These are phyloP conservation scores for Notothenia coriiceps DNA, from an alignment of 2,113 vertebrate species.

Conservation along the genomic window DNA sequence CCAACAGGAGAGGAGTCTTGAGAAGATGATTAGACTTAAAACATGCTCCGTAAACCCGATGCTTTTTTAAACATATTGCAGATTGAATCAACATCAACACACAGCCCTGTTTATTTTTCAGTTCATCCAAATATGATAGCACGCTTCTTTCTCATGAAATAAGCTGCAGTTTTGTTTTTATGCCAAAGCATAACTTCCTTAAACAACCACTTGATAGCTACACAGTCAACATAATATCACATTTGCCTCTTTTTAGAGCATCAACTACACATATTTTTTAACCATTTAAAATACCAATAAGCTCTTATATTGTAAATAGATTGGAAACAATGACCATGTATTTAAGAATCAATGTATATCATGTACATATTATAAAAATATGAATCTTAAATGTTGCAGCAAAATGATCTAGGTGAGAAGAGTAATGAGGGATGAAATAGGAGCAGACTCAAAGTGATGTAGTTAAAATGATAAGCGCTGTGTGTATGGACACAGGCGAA, in stretches of 20 bases:
- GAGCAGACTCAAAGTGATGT: not conserved
- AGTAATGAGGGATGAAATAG: conserved; percentile 41
- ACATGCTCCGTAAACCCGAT: conserved; percentile 21
- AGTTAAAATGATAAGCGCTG: conserved; percentile 24
- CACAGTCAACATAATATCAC: conserved; percentile 41
- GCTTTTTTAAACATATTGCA: conserved; percentile 23
- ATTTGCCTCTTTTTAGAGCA: conserved; percentile 54
- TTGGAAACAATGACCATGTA: conserved; percentile 77
- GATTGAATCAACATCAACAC: conserved; percentile 28
- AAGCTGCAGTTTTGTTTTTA: conserved; percentile 18
- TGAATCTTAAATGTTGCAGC: conserved; percentile 62
- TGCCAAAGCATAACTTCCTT: conserved; percentile 14
- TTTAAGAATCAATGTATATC: conserved; percentile 86
- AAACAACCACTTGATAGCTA: conserved; percentile 41
- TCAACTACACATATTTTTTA: conserved; percentile 69
- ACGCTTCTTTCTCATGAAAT: conserved; percentile 37
- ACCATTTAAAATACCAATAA: conserved; percentile 76
- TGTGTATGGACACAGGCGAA: conserved; percentile 14
- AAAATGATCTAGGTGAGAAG: conserved; percentile 62
- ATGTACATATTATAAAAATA: conserved; percentile 84
- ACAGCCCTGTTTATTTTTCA: conserved; percentile 36
- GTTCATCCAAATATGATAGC: conserved; percentile 38
- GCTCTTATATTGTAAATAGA: conserved; percentile 87
- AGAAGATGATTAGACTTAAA: conserved; percentile 52
- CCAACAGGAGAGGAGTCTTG: conserved; percentile 44